Conservation (phyloP, 2,797 vertebrate genomes). For the Numenius phaeopus region DNA sequence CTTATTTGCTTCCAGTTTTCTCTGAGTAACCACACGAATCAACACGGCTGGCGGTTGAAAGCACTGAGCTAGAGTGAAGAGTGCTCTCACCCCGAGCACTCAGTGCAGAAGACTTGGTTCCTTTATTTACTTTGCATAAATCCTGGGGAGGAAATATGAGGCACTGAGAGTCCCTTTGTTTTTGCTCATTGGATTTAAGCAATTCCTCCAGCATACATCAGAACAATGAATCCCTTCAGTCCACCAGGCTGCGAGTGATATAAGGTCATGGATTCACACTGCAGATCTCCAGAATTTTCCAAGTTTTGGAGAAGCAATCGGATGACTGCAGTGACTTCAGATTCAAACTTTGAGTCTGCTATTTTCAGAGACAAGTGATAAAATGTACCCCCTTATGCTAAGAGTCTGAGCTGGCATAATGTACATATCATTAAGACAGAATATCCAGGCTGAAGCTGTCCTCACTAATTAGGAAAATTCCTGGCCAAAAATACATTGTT, state of each 20-base stretch:
- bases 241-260: background rate
- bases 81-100: background rate
- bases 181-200: constrained; percentile 52
- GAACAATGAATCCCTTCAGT: constrained; percentile 67
- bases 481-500: background rate
- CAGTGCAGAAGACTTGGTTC: background rate
- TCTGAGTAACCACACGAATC: background rate
- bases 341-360: background rate
- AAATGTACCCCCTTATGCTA: background rate
- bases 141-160: constrained; percentile 34
- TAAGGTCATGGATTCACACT: background rate
- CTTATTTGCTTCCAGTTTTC: constrained; percentile 14
- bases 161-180: constrained; percentile 64
- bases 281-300: background rate
- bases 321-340: background rate
- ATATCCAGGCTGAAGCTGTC: background rate
- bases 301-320: background rate
- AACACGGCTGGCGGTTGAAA: background rate
- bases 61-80: background rate
- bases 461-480: background rate
- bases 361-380: constrained; percentile 5
- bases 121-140: constrained; percentile 56
- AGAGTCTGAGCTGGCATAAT: background rate
- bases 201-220: constrained; percentile 38
- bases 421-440: background rate